Evolutionary conservation across 2,888 invertebrate genomes (phyloP), one percentile per base, ranked within the genome.

Genomic region (Microdon myrmicae): DNA sequence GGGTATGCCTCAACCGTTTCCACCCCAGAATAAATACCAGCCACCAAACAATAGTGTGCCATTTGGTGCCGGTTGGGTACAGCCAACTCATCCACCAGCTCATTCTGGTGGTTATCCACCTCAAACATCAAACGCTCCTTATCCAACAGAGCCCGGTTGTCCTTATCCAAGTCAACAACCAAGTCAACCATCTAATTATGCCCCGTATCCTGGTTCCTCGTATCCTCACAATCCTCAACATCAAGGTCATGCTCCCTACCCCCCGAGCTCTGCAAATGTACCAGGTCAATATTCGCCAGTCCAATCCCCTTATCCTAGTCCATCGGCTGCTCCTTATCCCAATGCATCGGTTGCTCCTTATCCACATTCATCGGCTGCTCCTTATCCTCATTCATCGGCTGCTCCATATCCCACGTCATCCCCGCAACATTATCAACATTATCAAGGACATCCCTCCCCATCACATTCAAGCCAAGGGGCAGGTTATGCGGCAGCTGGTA

Each of bases 31-130:
- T 67, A 56, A 58, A 58, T 64, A 64, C 23, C 60, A 58, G 43
- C 10, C 58, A 53, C 51, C 64, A 37, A 38, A 45, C 7, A 10
- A 20, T 20, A 71, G 68, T 58, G 73, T 71, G 34, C 79, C 78
- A 43, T 79, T 79, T 60, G 79, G 79, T 70, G 74, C 74, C 68
- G 79, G 78, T 69, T 78, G 75, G 74, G 61, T 68, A 38, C 69
- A 72, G 38, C 73, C 75, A 68, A 68, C 71, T 49, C 74, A 73
- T 47, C 71, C 53, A 26, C 53, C 58, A 13, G 29, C 28, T 20
- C 48, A 53, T 22, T n/a, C n/a, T n/a, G 59, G 66, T 35, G 66
- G 59, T 13, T 59, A 59, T 48, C 53, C 59, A 12, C 10, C 53
- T 32, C 66, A 66, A 22, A 16, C 73, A 67, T 55, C 74, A 41